These are phyloP conservation scores for Protobothrops flavoviridis DNA, from an alignment of 2,113 vertebrate genomes.

Conservation along the genomic window DNA sequence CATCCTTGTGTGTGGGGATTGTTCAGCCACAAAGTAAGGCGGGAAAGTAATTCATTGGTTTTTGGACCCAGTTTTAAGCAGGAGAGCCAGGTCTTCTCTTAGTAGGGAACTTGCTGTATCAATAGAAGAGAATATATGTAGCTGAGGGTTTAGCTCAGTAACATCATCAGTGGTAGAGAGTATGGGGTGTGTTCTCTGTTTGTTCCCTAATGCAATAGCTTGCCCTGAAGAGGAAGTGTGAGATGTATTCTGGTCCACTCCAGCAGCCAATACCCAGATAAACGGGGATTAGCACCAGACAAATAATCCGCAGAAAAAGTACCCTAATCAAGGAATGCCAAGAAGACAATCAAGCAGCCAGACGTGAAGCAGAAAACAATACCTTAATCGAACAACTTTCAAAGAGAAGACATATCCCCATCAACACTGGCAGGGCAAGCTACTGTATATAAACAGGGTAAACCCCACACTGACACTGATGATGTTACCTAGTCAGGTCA, in stretches of 20 bases:
- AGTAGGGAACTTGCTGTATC: not conserved
- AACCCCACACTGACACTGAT: not conserved
- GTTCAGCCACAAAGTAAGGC: not conserved
- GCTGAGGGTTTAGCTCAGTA: not conserved
- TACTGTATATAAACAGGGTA: not conserved
- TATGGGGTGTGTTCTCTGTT: not conserved
- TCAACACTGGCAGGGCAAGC: not conserved
- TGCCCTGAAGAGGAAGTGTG: not conserved
- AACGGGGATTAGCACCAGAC: not conserved
- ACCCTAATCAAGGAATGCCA: not conserved
- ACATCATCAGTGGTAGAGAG: not conserved
- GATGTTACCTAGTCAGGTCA: not conserved
- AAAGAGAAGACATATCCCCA: not conserved
- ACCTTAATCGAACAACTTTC: not conserved
- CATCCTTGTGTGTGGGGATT: not conserved
- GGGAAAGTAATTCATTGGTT: accelerated
- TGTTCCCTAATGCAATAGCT: not conserved
- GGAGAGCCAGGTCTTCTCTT: not conserved
- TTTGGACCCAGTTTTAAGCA: not conserved
- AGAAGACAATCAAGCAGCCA: not conserved
- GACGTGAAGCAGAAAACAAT: not conserved
- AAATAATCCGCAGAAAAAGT: not conserved
- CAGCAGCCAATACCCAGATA: not conserved
- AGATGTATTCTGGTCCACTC: not conserved
- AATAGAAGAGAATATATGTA: not conserved